Base-by-base conservation (phyloP, 1,140 invertebrate species). In the Phocides pigmalion region DNA sequence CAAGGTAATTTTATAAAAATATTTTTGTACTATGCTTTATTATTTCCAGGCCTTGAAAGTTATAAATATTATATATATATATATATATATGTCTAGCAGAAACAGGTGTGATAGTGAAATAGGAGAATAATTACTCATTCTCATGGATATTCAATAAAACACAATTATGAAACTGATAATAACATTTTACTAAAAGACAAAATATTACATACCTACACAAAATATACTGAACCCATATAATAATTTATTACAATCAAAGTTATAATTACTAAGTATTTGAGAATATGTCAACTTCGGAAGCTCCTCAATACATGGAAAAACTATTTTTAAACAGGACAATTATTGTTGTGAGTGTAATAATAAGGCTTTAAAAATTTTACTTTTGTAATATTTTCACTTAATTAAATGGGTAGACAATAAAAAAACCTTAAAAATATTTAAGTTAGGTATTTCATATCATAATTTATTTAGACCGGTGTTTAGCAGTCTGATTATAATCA, bases 111-210 rank as follows among this genome's bases (percentile, higher is more conserved):
- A 39, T 25, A 16, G 17, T 35, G 5, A 49, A 49, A 35, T 49
- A 0, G 28, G 15, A 49, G 47, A 25, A 25, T 50, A 50, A 11
- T 14, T 50, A 5, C 15, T 37, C 8, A 37, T 19, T 17, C 4
- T 53, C 35, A 20, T 47, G 14, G 41, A 54, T 59, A 39, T 41
- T 72, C 63, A 79, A 66, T 66, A 81, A 84, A 86, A 86, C 71
- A 77, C 77, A 64, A 54, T 59, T 68, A n/a, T 81, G 68, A 82
- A 89, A 89, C 82, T 74, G 80, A 89, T 86, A 89, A 89, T 85
- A 86, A 86, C 82, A 85, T 87, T 84, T 89, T 89, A 89, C 86
- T 89, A 87, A 77, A 83, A 85, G 85, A 85, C 2, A 71, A 82
- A 87, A 82, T 82, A 89, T 84, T 84, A 81, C 82, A 84, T 75